These are phyloP conservation scores for Ceratotherium simum DNA, from an alignment of 2,113 vertebrate genomes.

Conservation along the genomic window DNA sequence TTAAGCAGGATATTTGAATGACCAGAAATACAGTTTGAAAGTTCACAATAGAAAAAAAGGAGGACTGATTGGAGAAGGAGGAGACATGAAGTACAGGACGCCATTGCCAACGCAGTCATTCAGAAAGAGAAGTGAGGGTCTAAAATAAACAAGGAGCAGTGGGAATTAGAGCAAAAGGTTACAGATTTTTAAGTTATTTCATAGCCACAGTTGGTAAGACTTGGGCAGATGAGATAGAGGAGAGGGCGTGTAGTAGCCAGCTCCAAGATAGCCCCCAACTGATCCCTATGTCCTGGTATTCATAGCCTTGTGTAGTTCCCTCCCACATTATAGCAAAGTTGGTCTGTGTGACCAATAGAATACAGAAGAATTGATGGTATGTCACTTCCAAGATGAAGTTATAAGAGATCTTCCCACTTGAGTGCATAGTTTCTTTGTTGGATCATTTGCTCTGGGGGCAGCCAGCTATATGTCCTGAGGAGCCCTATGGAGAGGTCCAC, in stretches of 20 bases:
- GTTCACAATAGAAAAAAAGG: neutral
- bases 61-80: neutral
- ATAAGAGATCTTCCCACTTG: neutral
- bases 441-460: neutral
- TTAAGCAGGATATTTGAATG: neutral
- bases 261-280: neutral
- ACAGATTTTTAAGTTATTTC: neutral
- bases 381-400: neutral
- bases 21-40: neutral
- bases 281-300: no score
- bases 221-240: neutral
- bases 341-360: neutral
- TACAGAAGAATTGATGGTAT: neutral
- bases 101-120: neutral
- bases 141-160: neutral
- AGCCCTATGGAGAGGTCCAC: neutral
- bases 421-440: neutral
- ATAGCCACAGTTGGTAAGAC: neutral
- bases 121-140: neutral
- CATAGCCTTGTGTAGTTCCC: neutral
- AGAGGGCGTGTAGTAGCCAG: neutral
- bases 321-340: neutral
- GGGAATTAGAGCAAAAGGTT: neutral
- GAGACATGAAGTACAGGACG: neutral
- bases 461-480: neutral